Evolutionary conservation across 2,797 vertebrate species (phyloP), one percentile per base, ranked within the genome.

Genomic region (Sarcoramphus papa): DNA sequence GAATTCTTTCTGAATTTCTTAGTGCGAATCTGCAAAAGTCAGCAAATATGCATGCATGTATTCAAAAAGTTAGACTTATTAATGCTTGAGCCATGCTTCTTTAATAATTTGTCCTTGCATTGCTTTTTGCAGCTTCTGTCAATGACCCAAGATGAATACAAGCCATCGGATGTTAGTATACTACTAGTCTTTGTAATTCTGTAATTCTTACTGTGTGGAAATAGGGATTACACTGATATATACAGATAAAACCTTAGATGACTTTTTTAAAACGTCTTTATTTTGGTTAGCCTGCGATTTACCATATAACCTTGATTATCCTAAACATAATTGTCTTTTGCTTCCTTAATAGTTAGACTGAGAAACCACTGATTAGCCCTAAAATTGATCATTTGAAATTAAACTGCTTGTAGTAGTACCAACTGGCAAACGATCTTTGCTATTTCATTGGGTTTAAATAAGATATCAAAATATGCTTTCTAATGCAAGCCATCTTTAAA

Each of bases 141-240:
- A 97, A 95, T 98, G 97, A 99, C 99, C 95, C 99, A 98, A 98
- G 99, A 99, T 96, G 99, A 99, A 98, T 99, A 99, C 99, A 99
- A 99, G 97, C 98, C 99, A 73, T 99, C 98, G 69, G 99, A 99
- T 98, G 99, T 99, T 99, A 99, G 99, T 98, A 98, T 98, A 96
- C 93, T 94, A 78, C 98, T 96, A 97, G 83, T 97, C 81, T 93
- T 97, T 95, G 67, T 95, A 51, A 80, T 88, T 84, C 84, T 87
- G 28, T 65, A 69, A 80, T 95, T 88, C 63, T 56, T 51, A 35
- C 17, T 65, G 22, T 92, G 74, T 93, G 56, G 78, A 64, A 90
- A 97, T 93, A 65, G 19, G 13, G 45, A 56, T 94, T 90, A 88
- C 76, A 35, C 47, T 70, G 51, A 64, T 50, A n/a, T 53, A 33